Evolutionary conservation across 2,113 vertebrate species (phyloP).

Genomic region (Pedionomus torquatus): DNA sequence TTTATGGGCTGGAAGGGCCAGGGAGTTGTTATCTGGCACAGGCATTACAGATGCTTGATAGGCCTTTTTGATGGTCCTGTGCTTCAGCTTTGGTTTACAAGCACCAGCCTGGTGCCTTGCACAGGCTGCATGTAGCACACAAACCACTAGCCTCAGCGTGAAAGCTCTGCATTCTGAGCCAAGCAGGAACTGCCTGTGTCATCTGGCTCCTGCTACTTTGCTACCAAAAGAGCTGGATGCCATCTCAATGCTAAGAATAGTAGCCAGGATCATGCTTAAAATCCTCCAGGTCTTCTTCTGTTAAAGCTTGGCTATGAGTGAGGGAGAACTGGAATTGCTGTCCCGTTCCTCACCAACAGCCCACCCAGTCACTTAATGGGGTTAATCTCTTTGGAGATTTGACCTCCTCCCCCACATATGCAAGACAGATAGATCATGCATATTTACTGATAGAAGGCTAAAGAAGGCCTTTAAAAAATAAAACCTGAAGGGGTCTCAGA

Average conservation of each 20-base stretch:
- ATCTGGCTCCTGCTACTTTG: background rate
- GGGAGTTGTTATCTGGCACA: background rate
- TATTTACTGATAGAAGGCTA: background rate
- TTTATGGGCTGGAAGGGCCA: background rate
- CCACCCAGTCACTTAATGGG: background rate
- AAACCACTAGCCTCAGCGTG: background rate
- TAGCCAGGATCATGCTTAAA: background rate
- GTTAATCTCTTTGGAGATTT: background rate
- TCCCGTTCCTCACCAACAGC: background rate
- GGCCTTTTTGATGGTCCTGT: background rate
- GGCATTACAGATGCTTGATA: background rate
- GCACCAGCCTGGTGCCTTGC: background rate
- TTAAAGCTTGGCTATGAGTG: background rate
- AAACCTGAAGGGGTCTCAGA: slow-evolving; percentile 51
- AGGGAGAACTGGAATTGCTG: background rate
- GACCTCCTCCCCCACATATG: background rate
- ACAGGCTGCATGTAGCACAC: background rate
- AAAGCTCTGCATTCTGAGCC: background rate
- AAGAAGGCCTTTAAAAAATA: background rate
- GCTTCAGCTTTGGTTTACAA: background rate
- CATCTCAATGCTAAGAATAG: background rate
- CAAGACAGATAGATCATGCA: background rate
- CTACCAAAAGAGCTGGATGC: background rate
- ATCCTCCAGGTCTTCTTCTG: background rate
- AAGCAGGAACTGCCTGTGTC: background rate